Evolutionary conservation across 64 coral and sea anemone species (phyloP).

Genomic region (Trachythela sp.): DNA sequence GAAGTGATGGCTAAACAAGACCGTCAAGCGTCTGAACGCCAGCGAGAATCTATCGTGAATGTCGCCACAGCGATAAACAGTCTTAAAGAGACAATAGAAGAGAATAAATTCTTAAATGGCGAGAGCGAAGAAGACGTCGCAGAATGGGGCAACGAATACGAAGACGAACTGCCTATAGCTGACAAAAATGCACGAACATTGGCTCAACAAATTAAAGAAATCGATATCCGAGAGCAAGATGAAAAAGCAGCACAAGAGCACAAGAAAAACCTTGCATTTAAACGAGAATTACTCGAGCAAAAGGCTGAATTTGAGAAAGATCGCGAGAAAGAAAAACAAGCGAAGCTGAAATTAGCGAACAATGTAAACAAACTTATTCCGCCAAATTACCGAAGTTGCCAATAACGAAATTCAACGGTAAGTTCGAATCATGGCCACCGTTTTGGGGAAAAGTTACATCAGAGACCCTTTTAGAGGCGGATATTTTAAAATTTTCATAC

Average conservation of each 20-base stretch:
- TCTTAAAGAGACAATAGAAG: conserved; percentile 24
- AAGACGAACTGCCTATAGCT: conserved; percentile 22
- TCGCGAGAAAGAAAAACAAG: background rate
- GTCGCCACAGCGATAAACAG: background rate
- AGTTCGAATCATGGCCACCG: conserved; percentile 39
- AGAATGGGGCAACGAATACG: conserved; percentile 1
- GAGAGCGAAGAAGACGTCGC: conserved; percentile 51
- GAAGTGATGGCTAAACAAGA: conserved; percentile 39
- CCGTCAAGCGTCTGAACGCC: conserved; percentile 20
- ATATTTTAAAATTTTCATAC: conserved; percentile 47
- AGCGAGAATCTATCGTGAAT: conserved; percentile 8
- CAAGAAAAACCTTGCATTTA: conserved; percentile 3
- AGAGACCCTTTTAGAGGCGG: conserved; percentile 25
- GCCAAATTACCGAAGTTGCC: conserved; percentile 55
- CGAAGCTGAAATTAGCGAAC: background rate
- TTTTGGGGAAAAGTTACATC: conserved; percentile 51
- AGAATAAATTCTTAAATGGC: conserved; percentile 47
- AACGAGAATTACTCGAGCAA: conserved; percentile 26
- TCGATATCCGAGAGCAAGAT: conserved; percentile 24
- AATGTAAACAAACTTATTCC: conserved; percentile 1
- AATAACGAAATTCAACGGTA: conserved; percentile 50
- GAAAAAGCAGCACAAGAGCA: background rate
- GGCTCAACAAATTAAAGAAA: background rate
- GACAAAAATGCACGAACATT: background rate
- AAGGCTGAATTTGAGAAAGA: conserved; percentile 37